These are phyloP conservation scores for Morone saxatilis DNA, from an alignment of 2,113 vertebrate species.

Conservation along the genomic window DNA sequence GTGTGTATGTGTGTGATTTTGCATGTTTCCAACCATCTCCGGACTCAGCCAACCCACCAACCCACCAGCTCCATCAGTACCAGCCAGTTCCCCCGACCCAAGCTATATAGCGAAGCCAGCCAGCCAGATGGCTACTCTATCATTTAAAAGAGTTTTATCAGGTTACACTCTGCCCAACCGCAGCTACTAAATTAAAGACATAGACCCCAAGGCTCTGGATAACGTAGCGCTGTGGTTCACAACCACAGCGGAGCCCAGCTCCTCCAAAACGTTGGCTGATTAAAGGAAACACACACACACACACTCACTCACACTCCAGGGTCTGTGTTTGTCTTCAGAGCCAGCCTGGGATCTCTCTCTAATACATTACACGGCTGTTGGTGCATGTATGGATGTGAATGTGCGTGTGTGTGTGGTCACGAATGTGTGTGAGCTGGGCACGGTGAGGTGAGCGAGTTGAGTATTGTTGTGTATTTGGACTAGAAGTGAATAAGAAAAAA, in stretches of 20 bases:
- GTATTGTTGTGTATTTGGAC: constrained; percentile 45
- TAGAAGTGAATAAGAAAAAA: constrained; percentile 60
- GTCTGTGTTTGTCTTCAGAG: constrained; percentile 74
- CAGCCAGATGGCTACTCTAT: constrained; percentile 82
- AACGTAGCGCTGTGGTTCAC: constrained; percentile 69
- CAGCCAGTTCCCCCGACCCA: constrained; percentile 67
- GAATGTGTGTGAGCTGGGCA: neutral
- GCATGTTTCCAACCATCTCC: constrained; percentile 65
- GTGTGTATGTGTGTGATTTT: constrained; percentile 39
- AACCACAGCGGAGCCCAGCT: constrained; percentile 68
- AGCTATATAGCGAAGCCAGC: constrained; percentile 62
- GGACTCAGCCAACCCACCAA: constrained; percentile 63
- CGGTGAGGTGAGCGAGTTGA: constrained; percentile 17
- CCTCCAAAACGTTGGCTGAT: constrained; percentile 71
- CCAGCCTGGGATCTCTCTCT: constrained; percentile 47
- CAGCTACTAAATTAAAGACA: constrained; percentile 86
- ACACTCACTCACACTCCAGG: constrained; percentile 16
- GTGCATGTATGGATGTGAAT: constrained; percentile 33
- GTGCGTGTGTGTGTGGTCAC: constrained; percentile 14
- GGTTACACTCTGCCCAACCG: constrained; percentile 79
- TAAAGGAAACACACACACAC: constrained; percentile 73
- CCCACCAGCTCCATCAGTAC: constrained; percentile 69
- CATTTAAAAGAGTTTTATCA: constrained; percentile 85
- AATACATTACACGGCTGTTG: constrained; percentile 60
- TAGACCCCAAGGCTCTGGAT: constrained; percentile 69